phyloP scores from a whole-genome alignment of 2,797 vertebrate genomes.

The Lacerta agilis region DNA sequence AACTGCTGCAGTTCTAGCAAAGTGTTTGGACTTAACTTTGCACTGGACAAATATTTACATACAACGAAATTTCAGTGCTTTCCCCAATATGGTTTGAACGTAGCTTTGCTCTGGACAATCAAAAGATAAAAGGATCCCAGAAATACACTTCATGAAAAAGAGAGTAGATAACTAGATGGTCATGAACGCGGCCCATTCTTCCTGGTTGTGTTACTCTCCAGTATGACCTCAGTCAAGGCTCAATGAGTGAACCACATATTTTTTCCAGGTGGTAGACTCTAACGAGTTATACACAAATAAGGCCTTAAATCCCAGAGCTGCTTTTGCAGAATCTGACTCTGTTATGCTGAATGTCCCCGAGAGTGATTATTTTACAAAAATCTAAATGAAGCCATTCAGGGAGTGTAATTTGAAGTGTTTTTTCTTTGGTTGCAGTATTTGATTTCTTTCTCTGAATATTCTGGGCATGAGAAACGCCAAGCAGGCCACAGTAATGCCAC shows the following conservation, averaged over 20 bases:
- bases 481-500: background rate
- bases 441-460: constrained; percentile 20
- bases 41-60: constrained; percentile 23
- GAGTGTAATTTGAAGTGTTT: constrained; percentile 9
- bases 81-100: constrained; percentile 40
- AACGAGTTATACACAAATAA: constrained; percentile 35
- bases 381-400: constrained; percentile 8
- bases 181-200: background rate
- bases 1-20: constrained; percentile 45
- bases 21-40: constrained; percentile 21
- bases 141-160: background rate
- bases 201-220: background rate
- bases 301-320: constrained; percentile 8
- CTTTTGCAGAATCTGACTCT: constrained; percentile 17
- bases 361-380: constrained; percentile 20
- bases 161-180: constrained; percentile 7
- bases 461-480: background rate
- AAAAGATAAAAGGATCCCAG: constrained; percentile 23
- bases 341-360: constrained; percentile 31
- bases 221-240: constrained; percentile 18
- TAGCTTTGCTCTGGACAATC: constrained; percentile 24
- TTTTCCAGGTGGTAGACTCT: constrained; percentile 38
- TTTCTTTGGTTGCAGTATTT: background rate
- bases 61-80: background rate
- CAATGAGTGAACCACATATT: constrained; percentile 30